Base-by-base conservation (phyloP, 1,140 invertebrate genomes). In the Acromyrmex heyeri region DNA sequence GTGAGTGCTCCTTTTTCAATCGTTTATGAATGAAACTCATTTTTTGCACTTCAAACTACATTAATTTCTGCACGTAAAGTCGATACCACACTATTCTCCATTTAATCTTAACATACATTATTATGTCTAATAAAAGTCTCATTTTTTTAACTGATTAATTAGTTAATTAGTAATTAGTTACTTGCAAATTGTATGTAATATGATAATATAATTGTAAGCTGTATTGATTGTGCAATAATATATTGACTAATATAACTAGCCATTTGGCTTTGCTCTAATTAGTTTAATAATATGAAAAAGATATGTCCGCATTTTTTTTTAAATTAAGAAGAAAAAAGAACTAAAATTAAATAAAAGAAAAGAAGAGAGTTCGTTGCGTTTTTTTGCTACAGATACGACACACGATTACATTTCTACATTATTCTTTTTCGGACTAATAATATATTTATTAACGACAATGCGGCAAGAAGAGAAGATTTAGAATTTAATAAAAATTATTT, bases 1-100 rank as follows among this genome's bases (percentile, higher is more conserved):
- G 88, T 90, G 88, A 90, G 88, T 88, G 62, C 34, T 79, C 24
- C 16, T 50, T 79, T 24, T 16, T 7, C 3, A 8, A 27, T 59
- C 14, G 16, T 50, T 50, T 16, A 3, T 27, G 59, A 64, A 30
- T 30, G 18, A 62, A 38, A 34, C 14, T 38, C 2, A 59, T 44
- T 14, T 21, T 30, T 77, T 30, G 24, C 59, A 44, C 38, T 30
- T 18, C 6, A 10, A 30, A 27, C 38, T 65, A 2, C 7, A 30
- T 16, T n/a, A 6, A 48, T 65, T 27, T 30, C 16, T 34, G 30
- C 34, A 3, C 34, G 12, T 21, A 14, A 30, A 55, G 10, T 69
- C n/a, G n/a, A 27, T 55, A n/a, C 18, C 8, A 21, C 34, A 1
- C 6, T 2, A 1, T 57, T 73, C 18, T 5, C 38, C 0, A 2